A percentile compares a stretch with the other conserved stretches of the same genome.
phyloP scores from a whole-genome alignment of 2,113 vertebrate genomes.

The Oreochromis spilurus region DNA sequence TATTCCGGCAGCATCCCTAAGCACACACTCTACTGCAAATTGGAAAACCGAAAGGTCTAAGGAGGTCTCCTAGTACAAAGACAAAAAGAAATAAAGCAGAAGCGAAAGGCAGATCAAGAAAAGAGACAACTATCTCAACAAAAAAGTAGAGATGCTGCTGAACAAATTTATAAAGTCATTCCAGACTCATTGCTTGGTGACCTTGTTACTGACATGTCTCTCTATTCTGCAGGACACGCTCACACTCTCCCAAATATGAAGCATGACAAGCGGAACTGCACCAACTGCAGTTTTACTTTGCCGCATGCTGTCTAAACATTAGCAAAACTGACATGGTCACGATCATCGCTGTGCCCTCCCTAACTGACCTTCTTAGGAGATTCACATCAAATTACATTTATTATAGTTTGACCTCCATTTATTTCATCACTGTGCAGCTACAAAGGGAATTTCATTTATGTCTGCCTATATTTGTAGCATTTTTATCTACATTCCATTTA shows the following conservation, averaged over 20 bases:
- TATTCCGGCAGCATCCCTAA: too few relatives aligned
- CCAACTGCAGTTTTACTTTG: conserved; percentile 30
- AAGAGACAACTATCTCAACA: not conserved
- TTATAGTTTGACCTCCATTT: not conserved
- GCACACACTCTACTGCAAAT: not conserved
- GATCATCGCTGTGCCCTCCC: not conserved
- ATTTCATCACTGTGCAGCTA: not conserved
- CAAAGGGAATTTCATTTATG: not conserved
- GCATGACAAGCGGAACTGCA: conserved; percentile 49
- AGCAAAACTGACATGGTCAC: conserved; percentile 25
- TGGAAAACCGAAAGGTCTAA: not conserved
- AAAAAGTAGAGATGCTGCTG: not conserved
- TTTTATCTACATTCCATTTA: not conserved
- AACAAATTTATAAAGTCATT: not conserved
- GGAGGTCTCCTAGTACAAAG: not conserved
- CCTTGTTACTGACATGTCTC: conserved; percentile 33
- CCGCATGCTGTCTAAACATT: conserved; percentile 33
- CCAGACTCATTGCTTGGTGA: conserved; percentile 9
- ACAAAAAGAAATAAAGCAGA: not conserved
- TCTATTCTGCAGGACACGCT: conserved; percentile 4
- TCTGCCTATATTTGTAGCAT: not conserved
- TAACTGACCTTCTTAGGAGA: conserved; percentile 30
- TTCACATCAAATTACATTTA: conserved; percentile 18
- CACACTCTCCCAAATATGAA: conserved; percentile 23
- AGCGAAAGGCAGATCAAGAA: not conserved